Percentiles rank a stretch among this genome's conserved stretches.
Conservation (phyloP, 2,797 vertebrate species). For the Buphagus erythrorhynchus region DNA sequence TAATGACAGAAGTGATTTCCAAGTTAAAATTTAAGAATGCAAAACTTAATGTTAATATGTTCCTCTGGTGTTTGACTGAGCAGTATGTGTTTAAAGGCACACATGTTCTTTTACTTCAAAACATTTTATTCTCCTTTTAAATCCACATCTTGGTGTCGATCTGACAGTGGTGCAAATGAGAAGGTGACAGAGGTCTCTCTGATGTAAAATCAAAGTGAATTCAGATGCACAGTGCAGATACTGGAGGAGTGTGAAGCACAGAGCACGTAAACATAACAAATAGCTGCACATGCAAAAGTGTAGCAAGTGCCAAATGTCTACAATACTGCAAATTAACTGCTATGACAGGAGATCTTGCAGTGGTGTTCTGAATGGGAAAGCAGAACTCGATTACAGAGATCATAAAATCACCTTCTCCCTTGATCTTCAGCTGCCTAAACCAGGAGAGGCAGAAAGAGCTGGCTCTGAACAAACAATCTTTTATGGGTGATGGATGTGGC, state of each 20-base stretch:
- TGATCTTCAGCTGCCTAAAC: slow-evolving; percentile 1
- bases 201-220: slow-evolving; percentile 50
- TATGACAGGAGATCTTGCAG: neutral
- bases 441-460: neutral
- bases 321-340: slow-evolving; percentile 42
- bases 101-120: neutral
- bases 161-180: slow-evolving; percentile 35
- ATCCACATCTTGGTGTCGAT: neutral
- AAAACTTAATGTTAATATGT: neutral
- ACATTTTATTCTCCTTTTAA: neutral
- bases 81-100: neutral
- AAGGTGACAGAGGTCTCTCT: slow-evolving; percentile 1
- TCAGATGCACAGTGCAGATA: neutral
- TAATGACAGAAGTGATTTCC: neutral
- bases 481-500: neutral
- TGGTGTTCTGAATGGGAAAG: slow-evolving; percentile 3
- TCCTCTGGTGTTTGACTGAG: neutral
- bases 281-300: neutral
- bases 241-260: neutral
- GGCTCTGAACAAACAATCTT: slow-evolving; percentile 7
- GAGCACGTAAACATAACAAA: slow-evolving; percentile 8
- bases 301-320: slow-evolving; percentile 9
- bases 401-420: slow-evolving; percentile 37
- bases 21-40: neutral
- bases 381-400: slow-evolving; percentile 30